A percentile compares a stretch with the other conserved stretches of the same genome.
Conservation (phyloP, 2,888 invertebrate species). For the Xestia c-nigrum region DNA sequence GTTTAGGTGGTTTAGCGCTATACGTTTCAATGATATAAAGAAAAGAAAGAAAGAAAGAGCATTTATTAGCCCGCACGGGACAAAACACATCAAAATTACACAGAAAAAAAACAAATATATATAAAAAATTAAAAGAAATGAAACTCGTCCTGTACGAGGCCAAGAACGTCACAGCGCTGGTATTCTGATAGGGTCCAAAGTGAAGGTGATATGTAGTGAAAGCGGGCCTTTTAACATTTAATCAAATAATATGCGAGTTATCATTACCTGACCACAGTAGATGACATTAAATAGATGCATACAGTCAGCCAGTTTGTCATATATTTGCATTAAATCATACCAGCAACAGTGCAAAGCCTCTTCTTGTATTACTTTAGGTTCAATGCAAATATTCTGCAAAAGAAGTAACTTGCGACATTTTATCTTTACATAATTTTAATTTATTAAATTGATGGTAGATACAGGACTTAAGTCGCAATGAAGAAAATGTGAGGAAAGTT, state of each 20-base stretch:
- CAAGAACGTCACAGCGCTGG: too few species aligned
- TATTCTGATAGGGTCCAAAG: too few species aligned
- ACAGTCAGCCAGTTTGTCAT: conserved; percentile 80
- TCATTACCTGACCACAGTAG: conserved; percentile 77
- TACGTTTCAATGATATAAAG: too few species aligned
- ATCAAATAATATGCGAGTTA: not conserved
- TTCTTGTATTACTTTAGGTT: conserved; percentile 61
- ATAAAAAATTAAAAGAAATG: too few species aligned
- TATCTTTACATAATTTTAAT: not conserved
- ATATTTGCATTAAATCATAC: conserved; percentile 83
- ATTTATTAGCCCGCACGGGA: too few species aligned
- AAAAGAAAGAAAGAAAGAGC: too few species aligned
- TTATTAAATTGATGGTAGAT: not conserved
- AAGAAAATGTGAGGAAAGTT: not conserved
- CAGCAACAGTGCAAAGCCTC: conserved; percentile 72
- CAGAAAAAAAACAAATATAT: too few species aligned
- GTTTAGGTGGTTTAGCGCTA: not conserved
- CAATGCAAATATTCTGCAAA: conserved; percentile 46
- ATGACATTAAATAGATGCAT: conserved; percentile 78
- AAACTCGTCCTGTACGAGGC: too few species aligned
- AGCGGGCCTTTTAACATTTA: not conserved
- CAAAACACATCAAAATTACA: too few species aligned
- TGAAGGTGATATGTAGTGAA: not conserved
- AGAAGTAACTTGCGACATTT: not conserved
- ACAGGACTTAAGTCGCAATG: not conserved